Percentiles rank a stretch among this genome's conserved stretches.
phyloP scores from a whole-genome alignment of 53 echinoderm and acorn worm genomes.

The Henricia sp. region DNA sequence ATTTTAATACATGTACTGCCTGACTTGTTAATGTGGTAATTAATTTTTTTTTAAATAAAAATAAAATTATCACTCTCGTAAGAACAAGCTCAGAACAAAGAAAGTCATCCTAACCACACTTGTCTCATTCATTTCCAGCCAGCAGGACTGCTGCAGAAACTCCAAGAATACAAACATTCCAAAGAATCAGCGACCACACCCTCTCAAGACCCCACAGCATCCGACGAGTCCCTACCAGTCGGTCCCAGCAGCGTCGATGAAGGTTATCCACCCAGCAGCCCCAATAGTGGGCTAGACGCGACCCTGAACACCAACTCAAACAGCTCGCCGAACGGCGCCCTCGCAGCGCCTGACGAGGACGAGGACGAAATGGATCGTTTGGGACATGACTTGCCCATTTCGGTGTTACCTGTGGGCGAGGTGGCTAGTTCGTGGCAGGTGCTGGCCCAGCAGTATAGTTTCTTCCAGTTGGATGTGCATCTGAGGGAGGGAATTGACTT shows the following conservation, averaged over 20 bases:
- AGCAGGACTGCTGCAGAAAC: slow-evolving; percentile 66
- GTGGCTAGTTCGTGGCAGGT: slow-evolving; percentile 44
- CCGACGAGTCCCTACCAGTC: neutral
- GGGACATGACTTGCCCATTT: slow-evolving; percentile 45
- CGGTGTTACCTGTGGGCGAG: slow-evolving; percentile 41
- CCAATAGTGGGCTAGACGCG: slow-evolving; percentile 1
- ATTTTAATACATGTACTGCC: no score
- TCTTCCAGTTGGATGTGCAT: slow-evolving; percentile 90
- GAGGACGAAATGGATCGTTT: slow-evolving; percentile 46
- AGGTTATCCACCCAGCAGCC: slow-evolving; percentile 23
- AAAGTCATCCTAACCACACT: no score
- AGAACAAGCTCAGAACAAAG: no score
- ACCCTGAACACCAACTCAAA: slow-evolving; percentile 32
- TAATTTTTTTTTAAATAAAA: no score
- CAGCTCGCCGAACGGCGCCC: slow-evolving; percentile 47
- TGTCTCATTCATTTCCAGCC: slow-evolving; percentile 64
- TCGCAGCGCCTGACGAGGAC: slow-evolving; percentile 28
- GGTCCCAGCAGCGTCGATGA: slow-evolving; percentile 20
- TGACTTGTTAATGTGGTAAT: no score
- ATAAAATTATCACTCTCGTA: no score
- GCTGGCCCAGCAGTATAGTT: slow-evolving; percentile 53
- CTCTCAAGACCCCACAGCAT: neutral
- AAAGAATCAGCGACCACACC: slow-evolving; percentile 15
- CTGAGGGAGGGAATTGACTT: slow-evolving; percentile 90
- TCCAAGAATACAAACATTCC: slow-evolving; percentile 73